These are phyloP conservation scores for Drosophila malerkotliana DNA, from an alignment of 1,140 invertebrate species.

Conservation along the genomic window DNA sequence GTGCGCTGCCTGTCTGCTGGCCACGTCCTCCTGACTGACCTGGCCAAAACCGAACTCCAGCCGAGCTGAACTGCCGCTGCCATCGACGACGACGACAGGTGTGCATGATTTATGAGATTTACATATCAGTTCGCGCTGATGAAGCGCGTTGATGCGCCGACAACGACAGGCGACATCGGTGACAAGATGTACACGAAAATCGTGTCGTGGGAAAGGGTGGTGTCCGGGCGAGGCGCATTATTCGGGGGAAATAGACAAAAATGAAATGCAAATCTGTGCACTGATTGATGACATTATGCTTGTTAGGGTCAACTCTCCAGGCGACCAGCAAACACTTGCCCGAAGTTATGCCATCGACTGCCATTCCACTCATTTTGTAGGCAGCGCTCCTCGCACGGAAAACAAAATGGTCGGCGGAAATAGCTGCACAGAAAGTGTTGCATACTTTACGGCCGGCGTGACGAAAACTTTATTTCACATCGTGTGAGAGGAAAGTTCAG, in stretches of 20 bases:
- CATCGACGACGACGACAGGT: slow-evolving; percentile 77
- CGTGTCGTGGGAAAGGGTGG: not conserved
- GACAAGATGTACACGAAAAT: slow-evolving; percentile 20
- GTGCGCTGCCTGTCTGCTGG: slow-evolving; percentile 22
- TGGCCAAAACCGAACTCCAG: slow-evolving; percentile 14
- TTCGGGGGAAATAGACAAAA: slow-evolving; percentile 51
- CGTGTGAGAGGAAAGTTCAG: not conserved
- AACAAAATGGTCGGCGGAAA: slow-evolving; percentile 19
- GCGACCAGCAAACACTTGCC: slow-evolving; percentile 9
- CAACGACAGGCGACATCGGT: slow-evolving; percentile 57
- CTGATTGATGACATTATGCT: slow-evolving; percentile 75
- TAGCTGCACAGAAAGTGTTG: not conserved
- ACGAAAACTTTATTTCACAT: not conserved
- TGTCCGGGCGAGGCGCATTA: not conserved
- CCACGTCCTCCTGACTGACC: slow-evolving; percentile 40
- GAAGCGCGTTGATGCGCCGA: slow-evolving; percentile 75
- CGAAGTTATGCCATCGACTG: not conserved
- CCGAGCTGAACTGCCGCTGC: slow-evolving; percentile 51
- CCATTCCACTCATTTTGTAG: not conserved
- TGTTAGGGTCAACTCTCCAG: slow-evolving; percentile 26
- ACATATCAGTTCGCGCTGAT: slow-evolving; percentile 76
- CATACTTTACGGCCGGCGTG: slow-evolving; percentile 12
- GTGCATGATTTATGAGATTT: slow-evolving; percentile 82
- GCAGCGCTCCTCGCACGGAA: slow-evolving; percentile 7
- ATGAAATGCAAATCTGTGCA: slow-evolving; percentile 72